These are phyloP conservation scores for Vulpes ferrilata DNA, from an alignment of 2,113 vertebrate genomes.

Conservation along the genomic window DNA sequence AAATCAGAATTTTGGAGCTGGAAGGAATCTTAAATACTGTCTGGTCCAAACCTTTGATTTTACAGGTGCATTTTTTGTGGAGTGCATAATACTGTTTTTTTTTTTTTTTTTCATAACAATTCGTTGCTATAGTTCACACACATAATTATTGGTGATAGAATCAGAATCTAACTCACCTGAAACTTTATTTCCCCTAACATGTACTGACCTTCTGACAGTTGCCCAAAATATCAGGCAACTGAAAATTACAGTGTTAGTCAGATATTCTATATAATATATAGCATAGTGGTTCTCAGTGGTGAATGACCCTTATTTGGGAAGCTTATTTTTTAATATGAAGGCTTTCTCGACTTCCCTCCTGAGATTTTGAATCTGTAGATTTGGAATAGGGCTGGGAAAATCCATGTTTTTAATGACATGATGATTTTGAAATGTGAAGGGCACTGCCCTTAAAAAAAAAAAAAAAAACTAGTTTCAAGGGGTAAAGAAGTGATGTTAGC, in stretches of 20 bases:
- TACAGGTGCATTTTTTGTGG: not conserved
- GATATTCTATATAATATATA: not conserved
- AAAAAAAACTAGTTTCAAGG: not conserved
- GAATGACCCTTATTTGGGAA: not conserved
- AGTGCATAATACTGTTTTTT: not conserved
- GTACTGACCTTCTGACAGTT: not conserved
- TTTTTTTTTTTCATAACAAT: not conserved
- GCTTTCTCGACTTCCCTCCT: not conserved
- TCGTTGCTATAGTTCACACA: slow-evolving; percentile 1
- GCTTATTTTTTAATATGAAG: not conserved
- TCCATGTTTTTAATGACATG: not conserved
- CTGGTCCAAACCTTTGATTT: slow-evolving; percentile 28
- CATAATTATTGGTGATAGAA: not conserved
- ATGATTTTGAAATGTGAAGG: not conserved
- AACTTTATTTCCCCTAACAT: not conserved
- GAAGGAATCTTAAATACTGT: not conserved
- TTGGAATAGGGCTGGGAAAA: not conserved
- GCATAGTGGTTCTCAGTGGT: not conserved
- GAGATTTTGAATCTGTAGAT: not conserved
- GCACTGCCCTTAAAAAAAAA: not conserved
- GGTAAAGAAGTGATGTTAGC: not conserved
- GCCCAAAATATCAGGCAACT: not conserved
- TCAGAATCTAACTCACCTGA: not conserved
- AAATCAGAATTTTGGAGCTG: not conserved
- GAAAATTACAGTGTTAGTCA: not conserved